Evolutionary conservation across 2,113 vertebrate genomes (phyloP).

Genomic region (Apistogramma diplotaenia): DNA sequence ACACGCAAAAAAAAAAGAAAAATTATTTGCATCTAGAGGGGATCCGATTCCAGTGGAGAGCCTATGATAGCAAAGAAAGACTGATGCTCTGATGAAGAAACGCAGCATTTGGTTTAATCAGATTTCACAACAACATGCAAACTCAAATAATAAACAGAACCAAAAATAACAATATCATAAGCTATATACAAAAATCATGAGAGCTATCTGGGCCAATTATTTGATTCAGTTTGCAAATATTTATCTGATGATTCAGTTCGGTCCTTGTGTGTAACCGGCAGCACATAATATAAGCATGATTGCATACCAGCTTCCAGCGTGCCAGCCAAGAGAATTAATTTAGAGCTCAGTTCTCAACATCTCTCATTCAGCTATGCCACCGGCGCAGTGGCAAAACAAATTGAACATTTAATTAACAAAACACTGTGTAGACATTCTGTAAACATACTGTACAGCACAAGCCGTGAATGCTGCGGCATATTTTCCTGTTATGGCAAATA

Average conservation of each 20-base stretch:
- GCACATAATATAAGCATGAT: constrained; percentile 37
- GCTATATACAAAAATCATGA: background rate
- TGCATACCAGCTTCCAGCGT: constrained; percentile 28
- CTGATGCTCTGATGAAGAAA: background rate
- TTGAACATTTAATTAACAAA: constrained; percentile 58
- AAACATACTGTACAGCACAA: constrained; percentile 48
- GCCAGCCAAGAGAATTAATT: constrained; percentile 46
- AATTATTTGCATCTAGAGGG: background rate
- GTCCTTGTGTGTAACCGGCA: constrained; percentile 12
- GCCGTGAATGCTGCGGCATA: background rate
- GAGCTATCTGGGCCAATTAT: constrained; percentile 10
- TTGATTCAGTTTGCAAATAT: constrained; percentile 40
- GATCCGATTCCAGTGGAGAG: background rate
- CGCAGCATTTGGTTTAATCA: background rate
- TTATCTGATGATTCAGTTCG: constrained; percentile 37
- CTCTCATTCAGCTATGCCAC: constrained; percentile 21
- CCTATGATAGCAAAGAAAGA: background rate
- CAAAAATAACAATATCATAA: constrained; percentile 19
- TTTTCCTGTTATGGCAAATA: constrained; percentile 11
- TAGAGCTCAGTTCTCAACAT: constrained; percentile 37
- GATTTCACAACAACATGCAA: constrained; percentile 11
- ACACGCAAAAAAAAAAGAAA: background rate
- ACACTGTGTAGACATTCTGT: constrained; percentile 33
- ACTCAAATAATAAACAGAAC: constrained; percentile 4
- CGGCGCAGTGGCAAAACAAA: constrained; percentile 50